A percentile compares a stretch with the other conserved stretches of the same genome.
phyloP scores from a whole-genome alignment of 2,113 vertebrate genomes.

The Zapornia atra region DNA sequence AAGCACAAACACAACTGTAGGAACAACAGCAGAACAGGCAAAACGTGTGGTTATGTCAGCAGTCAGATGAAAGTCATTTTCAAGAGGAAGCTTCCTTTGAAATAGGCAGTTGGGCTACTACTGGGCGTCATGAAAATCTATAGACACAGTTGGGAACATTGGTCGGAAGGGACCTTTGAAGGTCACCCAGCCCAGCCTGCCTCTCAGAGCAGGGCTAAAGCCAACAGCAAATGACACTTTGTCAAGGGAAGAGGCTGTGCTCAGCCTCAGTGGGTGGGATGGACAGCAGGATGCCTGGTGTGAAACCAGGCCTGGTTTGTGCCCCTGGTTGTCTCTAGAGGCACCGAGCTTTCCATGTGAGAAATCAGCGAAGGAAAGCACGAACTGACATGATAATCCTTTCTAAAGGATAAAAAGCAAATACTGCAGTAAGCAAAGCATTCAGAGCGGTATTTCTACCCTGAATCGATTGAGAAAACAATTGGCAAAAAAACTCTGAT shows the following conservation, averaged over 20 bases:
- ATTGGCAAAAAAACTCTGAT: neutral
- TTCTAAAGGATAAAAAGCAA: neutral
- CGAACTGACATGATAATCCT: neutral
- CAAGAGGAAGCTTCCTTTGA: neutral
- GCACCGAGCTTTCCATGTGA: neutral
- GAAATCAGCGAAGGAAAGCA: neutral
- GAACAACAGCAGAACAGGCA: neutral
- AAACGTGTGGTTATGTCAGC: accelerated
- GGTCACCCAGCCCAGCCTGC: neutral
- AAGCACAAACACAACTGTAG: neutral
- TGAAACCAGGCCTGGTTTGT: neutral
- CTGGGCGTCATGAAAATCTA: neutral
- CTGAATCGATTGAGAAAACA: neutral
- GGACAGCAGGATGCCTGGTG: neutral
- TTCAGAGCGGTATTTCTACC: neutral
- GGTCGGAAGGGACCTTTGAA: neutral
- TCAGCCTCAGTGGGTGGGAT: neutral
- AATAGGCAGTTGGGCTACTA: neutral
- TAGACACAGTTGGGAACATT: neutral
- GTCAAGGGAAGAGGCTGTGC: neutral
- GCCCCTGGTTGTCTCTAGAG: accelerated
- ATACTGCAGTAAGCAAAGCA: neutral
- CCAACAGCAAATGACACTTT: neutral
- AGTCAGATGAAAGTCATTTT: neutral
- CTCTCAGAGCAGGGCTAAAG: neutral